Conservation (phyloP, 2,797 vertebrate species). For the Pristis pectinata region DNA sequence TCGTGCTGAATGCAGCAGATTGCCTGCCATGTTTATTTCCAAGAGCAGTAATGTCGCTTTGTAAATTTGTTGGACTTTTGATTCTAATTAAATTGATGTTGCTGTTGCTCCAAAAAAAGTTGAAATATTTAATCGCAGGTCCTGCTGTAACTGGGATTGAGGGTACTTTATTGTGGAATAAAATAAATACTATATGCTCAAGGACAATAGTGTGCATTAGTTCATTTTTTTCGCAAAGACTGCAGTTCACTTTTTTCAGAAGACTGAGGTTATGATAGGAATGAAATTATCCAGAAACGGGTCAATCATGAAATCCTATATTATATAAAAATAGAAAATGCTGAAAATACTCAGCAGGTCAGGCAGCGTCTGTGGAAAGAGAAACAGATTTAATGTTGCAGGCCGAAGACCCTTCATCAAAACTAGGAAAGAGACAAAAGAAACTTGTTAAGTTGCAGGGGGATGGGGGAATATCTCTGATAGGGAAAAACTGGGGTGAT, state of each 20-base stretch:
- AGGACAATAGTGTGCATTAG: neutral
- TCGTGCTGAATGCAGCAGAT: conserved; percentile 2
- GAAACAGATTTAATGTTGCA: too few relatives aligned
- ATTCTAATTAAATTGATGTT: conserved; percentile 30
- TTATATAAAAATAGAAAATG: too few relatives aligned
- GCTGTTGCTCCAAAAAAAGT: neutral
- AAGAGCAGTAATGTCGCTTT: conserved; percentile 20
- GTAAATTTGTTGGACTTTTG: conserved; percentile 31
- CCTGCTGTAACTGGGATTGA: conserved; percentile 25
- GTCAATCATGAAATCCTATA: neutral
- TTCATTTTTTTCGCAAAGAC: neutral
- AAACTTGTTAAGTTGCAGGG: too few relatives aligned
- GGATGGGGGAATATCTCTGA: too few relatives aligned
- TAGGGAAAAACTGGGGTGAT: too few relatives aligned
- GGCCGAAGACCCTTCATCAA: too few relatives aligned
- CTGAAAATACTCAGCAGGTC: too few relatives aligned
- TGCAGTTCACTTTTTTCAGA: neutral
- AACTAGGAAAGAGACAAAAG: too few relatives aligned
- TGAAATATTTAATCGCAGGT: conserved; percentile 32
- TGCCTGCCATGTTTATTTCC: conserved; percentile 14
- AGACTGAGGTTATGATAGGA: neutral
- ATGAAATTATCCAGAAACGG: neutral
- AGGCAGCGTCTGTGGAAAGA: too few relatives aligned
- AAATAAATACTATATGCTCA: conserved; percentile 19
- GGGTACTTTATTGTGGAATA: conserved; percentile 26